Evolutionary conservation across 2,888 invertebrate genomes (phyloP), one percentile per base, ranked within the genome.

Genomic region (Conus canariensis): DNA sequence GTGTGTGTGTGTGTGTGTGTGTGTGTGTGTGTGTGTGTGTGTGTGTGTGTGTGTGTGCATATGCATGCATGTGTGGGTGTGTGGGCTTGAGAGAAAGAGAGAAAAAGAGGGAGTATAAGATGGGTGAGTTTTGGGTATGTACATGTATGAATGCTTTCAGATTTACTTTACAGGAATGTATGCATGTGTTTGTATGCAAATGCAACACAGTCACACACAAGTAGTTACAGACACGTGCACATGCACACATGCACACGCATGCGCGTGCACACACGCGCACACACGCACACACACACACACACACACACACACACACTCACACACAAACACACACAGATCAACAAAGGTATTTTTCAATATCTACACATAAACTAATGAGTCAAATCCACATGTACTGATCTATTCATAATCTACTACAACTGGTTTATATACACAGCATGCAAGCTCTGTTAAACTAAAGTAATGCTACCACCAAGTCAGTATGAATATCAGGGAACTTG

Each of bases 1-100:
- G 30, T 80, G 77, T 30, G 30, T 25, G 77, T 80, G 77, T 80
- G 77, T 80, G 30, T 80, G 77, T 80, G 77, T 80, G 77, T 16
- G 77, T 80, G 77, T 80, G 77, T 30, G 77, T 80, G 3, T 45
- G 45, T 45, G 45, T 45, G 45, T 45, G 45, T 45, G 45, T 45
- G 45, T 45, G 45, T 45, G 45, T 45, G 45, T 45, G 45, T 45
- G 45, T 45, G 45, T 45, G 45, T 45, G 45, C 4, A 4, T 45
- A 45, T 45, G 4, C 45, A 3, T 45, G 45, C 4, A 45, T 45
- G 45, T 45, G 45, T 45, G 45, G 45, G 45, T 45, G 45, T 45
- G 45, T 45, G 45, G 45, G 45, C 3, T 45, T 45, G 45, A 45
- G 45, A 45, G 45, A 45, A 45, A 45, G 45, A 45, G 45, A 45